Evolutionary conservation across 2,888 invertebrate species (phyloP).

Genomic region (Eupithecia abbreviata): DNA sequence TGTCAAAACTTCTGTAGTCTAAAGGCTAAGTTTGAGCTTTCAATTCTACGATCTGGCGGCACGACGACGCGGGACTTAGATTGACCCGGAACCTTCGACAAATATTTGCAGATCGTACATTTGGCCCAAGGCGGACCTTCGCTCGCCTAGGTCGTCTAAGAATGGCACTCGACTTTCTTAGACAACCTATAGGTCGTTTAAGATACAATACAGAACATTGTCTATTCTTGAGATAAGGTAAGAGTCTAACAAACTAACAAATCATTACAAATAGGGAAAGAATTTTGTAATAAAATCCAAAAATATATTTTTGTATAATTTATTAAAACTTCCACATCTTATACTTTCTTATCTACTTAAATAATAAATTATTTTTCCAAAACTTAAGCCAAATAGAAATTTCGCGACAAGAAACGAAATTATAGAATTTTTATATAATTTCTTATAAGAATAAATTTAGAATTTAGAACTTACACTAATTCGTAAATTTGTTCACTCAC

Average conservation of each 20-base stretch:
- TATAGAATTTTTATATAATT: constrained; percentile 32
- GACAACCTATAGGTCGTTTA: no score
- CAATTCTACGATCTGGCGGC: no score
- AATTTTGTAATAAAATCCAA: constrained; percentile 19
- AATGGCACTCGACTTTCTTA: no score
- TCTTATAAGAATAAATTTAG: constrained; percentile 16
- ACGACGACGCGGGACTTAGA: no score
- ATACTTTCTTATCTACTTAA: constrained; percentile 49
- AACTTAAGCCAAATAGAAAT: constrained; percentile 40
- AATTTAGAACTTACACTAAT: constrained; percentile 17
- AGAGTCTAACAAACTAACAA: no score
- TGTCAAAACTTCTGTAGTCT: no score
- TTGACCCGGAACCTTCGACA: no score
- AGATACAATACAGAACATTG: neutral
- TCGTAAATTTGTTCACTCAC: constrained; percentile 1
- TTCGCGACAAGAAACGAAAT: constrained; percentile 39
- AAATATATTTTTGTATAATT: constrained; percentile 53
- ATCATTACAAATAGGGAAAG: neutral
- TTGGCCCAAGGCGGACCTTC: no score
- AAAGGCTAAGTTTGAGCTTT: no score
- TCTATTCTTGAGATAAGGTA: neutral
- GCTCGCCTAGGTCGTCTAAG: no score
- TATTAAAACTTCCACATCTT: constrained; percentile 55
- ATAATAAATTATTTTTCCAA: constrained; percentile 51
- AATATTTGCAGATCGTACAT: no score